phyloP scores from a whole-genome alignment of 2,113 vertebrate genomes.

The Toxotes chatareus region DNA sequence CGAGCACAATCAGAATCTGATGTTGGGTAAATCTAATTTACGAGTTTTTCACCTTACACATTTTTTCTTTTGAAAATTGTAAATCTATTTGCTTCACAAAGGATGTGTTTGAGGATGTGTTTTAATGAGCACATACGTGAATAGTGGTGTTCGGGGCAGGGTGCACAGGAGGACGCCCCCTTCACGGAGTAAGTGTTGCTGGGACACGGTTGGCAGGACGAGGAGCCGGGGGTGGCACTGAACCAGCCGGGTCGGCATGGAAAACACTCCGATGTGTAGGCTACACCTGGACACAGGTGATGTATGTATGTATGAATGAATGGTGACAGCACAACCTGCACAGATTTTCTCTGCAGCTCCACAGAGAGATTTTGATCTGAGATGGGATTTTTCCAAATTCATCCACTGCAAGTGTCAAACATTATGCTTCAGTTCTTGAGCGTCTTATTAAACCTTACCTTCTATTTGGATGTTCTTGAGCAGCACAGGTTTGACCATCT shows the following conservation, averaged over 20 bases:
- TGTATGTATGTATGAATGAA: background rate
- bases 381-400: background rate
- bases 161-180: conserved; percentile 88
- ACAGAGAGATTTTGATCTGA: too few relatives aligned
- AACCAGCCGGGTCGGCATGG: conserved; percentile 94
- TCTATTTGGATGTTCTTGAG: conserved; percentile 96
- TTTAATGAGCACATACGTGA: conserved; percentile 82
- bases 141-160: conserved; percentile 89
- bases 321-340: background rate
- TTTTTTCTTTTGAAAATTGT: too few relatives aligned
- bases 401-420: background rate
- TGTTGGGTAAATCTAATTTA: background rate
- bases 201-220: conserved; percentile 90
- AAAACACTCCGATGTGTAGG: conserved; percentile 97
- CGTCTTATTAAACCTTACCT: conserved; percentile 79
- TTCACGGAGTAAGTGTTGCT: conserved; percentile 92
- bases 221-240: conserved; percentile 88
- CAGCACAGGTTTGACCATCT: conserved; percentile 93
- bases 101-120: too few relatives aligned
- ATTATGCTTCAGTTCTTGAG: background rate
- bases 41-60: too few relatives aligned
- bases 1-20: too few relatives aligned
- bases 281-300: conserved; percentile 86
- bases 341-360: too few relatives aligned
- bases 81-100: too few relatives aligned